phyloP scores from a whole-genome alignment of 2,113 vertebrate species.

The Oncorhynchus clarkii region DNA sequence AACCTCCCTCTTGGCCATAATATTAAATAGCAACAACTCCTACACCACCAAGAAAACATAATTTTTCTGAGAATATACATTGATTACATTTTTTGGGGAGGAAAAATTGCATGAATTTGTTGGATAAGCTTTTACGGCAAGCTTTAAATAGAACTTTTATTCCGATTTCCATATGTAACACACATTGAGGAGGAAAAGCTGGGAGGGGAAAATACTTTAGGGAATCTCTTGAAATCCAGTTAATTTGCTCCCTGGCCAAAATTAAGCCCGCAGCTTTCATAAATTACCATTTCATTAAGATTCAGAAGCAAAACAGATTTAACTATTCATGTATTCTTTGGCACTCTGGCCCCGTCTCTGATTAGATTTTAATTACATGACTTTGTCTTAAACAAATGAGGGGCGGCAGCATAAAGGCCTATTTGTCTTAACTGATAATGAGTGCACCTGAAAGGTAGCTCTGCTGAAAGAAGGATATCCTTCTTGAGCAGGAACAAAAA shows the following conservation, averaged over 20 bases:
- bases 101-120: slow-evolving; percentile 1
- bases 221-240: slow-evolving; percentile 56
- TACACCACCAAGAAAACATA: not conserved
- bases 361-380: slow-evolving; percentile 69
- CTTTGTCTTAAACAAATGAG: slow-evolving; percentile 65
- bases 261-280: slow-evolving; percentile 60
- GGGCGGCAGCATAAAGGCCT: slow-evolving; percentile 43
- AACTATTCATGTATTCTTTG: slow-evolving; percentile 62
- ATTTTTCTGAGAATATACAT: slow-evolving; percentile 4
- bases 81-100: not conserved
- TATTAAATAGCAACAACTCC: not conserved
- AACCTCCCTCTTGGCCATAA: slow-evolving; percentile 4
- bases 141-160: slow-evolving; percentile 48
- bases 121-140: slow-evolving; percentile 17
- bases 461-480: slow-evolving; percentile 26
- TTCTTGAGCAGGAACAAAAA: slow-evolving; percentile 25
- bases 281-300: slow-evolving; percentile 67
- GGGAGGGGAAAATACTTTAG: slow-evolving; percentile 42
- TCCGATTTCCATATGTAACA: slow-evolving; percentile 52
- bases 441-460: slow-evolving; percentile 51
- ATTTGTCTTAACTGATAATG: slow-evolving; percentile 57
- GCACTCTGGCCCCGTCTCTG: slow-evolving; percentile 43
- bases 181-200: slow-evolving; percentile 34
- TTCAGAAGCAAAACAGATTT: slow-evolving; percentile 62
- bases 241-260: slow-evolving; percentile 64